phyloP scores from a whole-genome alignment of 1,140 invertebrate species.

The Wasmannia auropunctata region DNA sequence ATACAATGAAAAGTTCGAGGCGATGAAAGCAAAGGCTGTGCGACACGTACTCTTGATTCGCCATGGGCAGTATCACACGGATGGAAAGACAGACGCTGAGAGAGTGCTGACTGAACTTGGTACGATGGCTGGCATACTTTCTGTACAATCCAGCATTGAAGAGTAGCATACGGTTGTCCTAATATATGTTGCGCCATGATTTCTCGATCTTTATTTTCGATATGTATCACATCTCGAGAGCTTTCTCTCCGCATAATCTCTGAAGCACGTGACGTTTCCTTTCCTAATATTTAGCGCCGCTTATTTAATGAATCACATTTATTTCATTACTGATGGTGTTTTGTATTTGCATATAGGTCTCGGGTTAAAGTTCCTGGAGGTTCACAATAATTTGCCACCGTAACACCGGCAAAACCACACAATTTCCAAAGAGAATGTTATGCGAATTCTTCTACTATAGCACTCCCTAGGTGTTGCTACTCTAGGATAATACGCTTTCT shows the following conservation, averaged over 20 bases:
- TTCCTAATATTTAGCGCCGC: neutral
- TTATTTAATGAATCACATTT: neutral
- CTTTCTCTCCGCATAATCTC: neutral
- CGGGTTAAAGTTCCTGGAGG: neutral
- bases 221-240: neutral
- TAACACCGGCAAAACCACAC: constrained; percentile 3
- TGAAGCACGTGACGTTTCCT: neutral
- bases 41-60: constrained; percentile 96
- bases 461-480: constrained; percentile 1
- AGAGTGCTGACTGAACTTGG: constrained; percentile 93
- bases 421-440: constrained; percentile 7
- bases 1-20: constrained; percentile 87
- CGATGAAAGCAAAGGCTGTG: constrained; percentile 89
- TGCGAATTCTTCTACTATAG: constrained; percentile 14
- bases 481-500: constrained; percentile 28
- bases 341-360: constrained; percentile 41
- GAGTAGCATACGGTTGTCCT: neutral
- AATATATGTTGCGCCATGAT: neutral
- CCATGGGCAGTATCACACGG: constrained; percentile 96
- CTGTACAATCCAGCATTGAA: neutral
- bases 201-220: neutral
- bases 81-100: constrained; percentile 91
- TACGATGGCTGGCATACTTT: constrained; percentile 72
- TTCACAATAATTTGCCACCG: constrained; percentile 50
- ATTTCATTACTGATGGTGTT: constrained; percentile 14